phyloP scores from a whole-genome alignment of 2,113 vertebrate genomes.

The Poecile atricapillus region DNA sequence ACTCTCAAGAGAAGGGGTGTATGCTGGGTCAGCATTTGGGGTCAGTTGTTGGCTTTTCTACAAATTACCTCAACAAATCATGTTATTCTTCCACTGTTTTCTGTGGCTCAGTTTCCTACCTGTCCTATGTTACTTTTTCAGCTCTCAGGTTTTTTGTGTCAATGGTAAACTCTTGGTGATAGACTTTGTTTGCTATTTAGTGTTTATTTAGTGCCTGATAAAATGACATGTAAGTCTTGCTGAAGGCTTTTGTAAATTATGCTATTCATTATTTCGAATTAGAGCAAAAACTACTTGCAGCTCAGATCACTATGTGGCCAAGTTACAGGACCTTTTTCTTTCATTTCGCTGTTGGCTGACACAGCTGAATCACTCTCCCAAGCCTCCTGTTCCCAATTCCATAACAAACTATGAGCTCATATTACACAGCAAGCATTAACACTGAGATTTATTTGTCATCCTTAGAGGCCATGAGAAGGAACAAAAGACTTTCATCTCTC shows the following conservation, averaged over 20 bases:
- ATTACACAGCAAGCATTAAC: not conserved
- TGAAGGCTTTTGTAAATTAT: slow-evolving; percentile 16
- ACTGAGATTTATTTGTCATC: slow-evolving; percentile 24
- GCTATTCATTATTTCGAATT: not conserved
- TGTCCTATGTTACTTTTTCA: not conserved
- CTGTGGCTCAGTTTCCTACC: not conserved
- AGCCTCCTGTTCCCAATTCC: not conserved
- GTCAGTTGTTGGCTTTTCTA: not conserved
- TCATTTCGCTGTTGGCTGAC: not conserved
- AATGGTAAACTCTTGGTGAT: not conserved
- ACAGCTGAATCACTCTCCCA: not conserved
- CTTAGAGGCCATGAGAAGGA: slow-evolving; percentile 8
- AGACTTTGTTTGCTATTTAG: not conserved
- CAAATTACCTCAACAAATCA: not conserved
- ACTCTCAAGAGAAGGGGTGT: not conserved
- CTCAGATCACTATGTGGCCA: not conserved
- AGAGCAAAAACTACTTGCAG: not conserved
- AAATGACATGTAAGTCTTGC: not conserved
- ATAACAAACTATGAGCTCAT: not conserved
- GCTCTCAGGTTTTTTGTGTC: not conserved
- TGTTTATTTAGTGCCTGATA: not conserved
- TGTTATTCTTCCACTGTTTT: not conserved
- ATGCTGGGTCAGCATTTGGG: not conserved
- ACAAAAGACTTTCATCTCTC: not conserved
- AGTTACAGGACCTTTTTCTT: not conserved